Evolutionary conservation across 2,797 vertebrate species (phyloP).

Genomic region (Dendrocincla tyrannina): DNA sequence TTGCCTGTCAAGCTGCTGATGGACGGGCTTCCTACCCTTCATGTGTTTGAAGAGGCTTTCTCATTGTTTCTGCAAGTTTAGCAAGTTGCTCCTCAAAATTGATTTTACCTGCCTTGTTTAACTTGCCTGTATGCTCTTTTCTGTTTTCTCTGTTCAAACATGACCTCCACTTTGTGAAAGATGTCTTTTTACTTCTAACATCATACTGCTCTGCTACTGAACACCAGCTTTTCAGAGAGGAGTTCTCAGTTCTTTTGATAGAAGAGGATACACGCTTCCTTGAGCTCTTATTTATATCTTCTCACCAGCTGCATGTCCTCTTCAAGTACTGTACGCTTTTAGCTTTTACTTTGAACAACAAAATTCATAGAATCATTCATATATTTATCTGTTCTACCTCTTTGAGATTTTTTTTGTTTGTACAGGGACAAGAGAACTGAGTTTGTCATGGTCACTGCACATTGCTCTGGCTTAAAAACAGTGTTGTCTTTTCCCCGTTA

Average conservation of each 20-base stretch:
- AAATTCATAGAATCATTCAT: neutral
- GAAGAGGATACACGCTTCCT: rapidly evolving
- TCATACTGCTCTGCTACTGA: neutral
- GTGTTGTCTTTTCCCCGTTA: neutral
- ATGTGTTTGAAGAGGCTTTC: neutral
- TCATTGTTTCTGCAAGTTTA: neutral
- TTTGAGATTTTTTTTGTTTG: neutral
- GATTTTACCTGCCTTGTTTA: slow-evolving; percentile 36
- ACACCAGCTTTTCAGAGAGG: neutral
- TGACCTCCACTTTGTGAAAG: neutral
- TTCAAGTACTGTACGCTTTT: neutral
- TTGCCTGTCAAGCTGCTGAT: neutral
- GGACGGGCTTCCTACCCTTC: neutral
- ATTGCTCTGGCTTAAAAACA: neutral
- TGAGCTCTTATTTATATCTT: neutral
- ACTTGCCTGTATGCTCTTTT: neutral
- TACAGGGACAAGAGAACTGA: neutral
- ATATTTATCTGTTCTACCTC: neutral
- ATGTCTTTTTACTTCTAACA: neutral
- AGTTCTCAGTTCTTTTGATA: neutral
- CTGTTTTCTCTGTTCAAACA: slow-evolving; percentile 24
- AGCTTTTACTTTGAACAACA: neutral
- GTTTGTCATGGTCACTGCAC: neutral
- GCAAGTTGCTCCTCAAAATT: neutral
- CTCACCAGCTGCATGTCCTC: neutral